These are phyloP conservation scores for Chiroxiphia lanceolata DNA, from an alignment of 2,797 vertebrate species.

Conservation along the genomic window DNA sequence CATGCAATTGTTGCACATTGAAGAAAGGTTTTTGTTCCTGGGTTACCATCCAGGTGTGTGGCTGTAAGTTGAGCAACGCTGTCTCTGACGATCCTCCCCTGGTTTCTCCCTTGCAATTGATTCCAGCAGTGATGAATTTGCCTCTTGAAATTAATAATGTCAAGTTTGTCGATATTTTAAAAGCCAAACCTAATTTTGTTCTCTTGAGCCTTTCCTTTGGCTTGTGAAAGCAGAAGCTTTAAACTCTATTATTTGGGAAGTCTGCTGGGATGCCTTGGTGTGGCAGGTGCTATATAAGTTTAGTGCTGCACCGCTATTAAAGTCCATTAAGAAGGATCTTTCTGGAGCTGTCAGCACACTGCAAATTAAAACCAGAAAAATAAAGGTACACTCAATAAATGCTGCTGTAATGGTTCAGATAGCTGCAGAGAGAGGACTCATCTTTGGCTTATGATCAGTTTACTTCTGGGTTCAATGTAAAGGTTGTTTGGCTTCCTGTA, in stretches of 20 bases:
- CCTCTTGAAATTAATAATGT: slow-evolving; percentile 54
- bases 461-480: slow-evolving; percentile 37
- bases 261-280: slow-evolving; percentile 45
- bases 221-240: slow-evolving; percentile 49
- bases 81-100: not conserved
- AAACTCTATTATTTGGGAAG: slow-evolving; percentile 58
- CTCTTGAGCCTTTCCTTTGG: slow-evolving; percentile 48
- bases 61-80: not conserved
- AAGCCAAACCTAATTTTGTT: slow-evolving; percentile 40
- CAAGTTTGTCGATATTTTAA: slow-evolving; percentile 60
- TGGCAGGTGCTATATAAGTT: slow-evolving; percentile 59
- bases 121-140: slow-evolving; percentile 18
- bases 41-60: not conserved
- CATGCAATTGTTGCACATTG: not conserved
- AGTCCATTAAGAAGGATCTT: slow-evolving; percentile 60
- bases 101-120: not conserved
- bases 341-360: slow-evolving; percentile 48
- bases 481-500: slow-evolving; percentile 39
- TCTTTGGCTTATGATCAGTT: slow-evolving; percentile 46
- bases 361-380: slow-evolving; percentile 58
- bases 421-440: slow-evolving; percentile 8
- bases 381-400: slow-evolving; percentile 44
- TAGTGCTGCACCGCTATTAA: slow-evolving; percentile 38
- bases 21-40: not conserved
- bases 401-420: slow-evolving; percentile 18